These are phyloP conservation scores for Sitta carolinensis DNA, from an alignment of 2,797 vertebrate genomes.

Conservation along the genomic window DNA sequence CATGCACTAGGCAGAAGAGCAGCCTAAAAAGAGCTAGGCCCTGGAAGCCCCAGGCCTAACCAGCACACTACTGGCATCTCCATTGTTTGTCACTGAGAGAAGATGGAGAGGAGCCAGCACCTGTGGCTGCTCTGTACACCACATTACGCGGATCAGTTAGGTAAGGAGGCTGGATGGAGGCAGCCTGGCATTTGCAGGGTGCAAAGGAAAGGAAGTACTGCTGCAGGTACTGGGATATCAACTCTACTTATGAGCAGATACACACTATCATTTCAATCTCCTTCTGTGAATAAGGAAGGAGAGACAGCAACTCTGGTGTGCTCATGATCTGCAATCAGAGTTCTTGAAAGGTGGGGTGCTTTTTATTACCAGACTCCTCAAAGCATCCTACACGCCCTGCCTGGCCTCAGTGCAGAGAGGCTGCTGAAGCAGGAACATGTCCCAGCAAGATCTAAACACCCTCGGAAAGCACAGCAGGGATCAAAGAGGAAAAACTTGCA, in stretches of 20 bases:
- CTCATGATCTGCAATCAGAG: neutral
- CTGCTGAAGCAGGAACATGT: neutral
- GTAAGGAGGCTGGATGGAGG: neutral
- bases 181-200: neutral
- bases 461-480: neutral
- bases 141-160: rapidly evolving
- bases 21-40: neutral
- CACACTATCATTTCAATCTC: constrained; percentile 4
- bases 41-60: neutral
- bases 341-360: neutral
- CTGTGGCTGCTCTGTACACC: neutral
- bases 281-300: constrained; percentile 1
- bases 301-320: neutral
- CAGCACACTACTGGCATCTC: neutral
- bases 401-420: neutral
- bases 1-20: rapidly evolving
- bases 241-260: neutral
- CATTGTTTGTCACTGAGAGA: neutral
- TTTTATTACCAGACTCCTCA: neutral
- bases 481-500: neutral
- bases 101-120: neutral
- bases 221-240: neutral
- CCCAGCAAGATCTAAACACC: neutral
- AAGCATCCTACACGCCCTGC: neutral
- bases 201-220: constrained; percentile 3